Evolutionary conservation across 2,888 invertebrate species (phyloP), one percentile per base, ranked within the genome.

Genomic region (Mactromeris polynyma): DNA sequence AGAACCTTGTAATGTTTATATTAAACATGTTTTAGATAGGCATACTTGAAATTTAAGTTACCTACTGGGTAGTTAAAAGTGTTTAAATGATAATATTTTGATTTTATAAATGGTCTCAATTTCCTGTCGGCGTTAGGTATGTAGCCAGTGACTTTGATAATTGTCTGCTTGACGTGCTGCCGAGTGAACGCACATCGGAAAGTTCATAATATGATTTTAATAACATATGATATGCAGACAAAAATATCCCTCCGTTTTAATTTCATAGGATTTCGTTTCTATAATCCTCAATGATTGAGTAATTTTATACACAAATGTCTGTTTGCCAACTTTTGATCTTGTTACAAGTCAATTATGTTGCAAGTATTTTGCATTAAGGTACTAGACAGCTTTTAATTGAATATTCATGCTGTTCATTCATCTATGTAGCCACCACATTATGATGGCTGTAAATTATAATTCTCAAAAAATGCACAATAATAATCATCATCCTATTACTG

Each of bases 101-200:
- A 64, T 64, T 64, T 64, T 64, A 64, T 64, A 64, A n/a, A 64
- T 64, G n/a, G 58, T 64, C 58, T 64, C 58, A 64, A 64, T 64
- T 64, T 64, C 58, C 58, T 64, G 58, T 64, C 58, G 14, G n/a
- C 26, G 26, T 46, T 26, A 64, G 58, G 58, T 64, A 64, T 64
- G 58, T 64, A 26, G 58, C 26, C 58, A 1, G 26, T 64, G 58
- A n/a, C 58, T 64, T 26, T 26, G 58, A 58, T 64, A 9, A 26
- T 26, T 26, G 58, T 64, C 58, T 64, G n/a, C 11, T 26, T n/a
- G 26, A 26, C n/a, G 2, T 26, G 26, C 58, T 64, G 9, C 26
- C 26, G 26, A 26, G 26, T 64, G 26, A 64, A 64, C 58, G 3
- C 58, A 64, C 11, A 26, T 64, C 26, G n/a, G 58, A 26, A 64